These are phyloP conservation scores for Formicarius rufipectus DNA, from an alignment of 2,113 vertebrate species.

Conservation along the genomic window DNA sequence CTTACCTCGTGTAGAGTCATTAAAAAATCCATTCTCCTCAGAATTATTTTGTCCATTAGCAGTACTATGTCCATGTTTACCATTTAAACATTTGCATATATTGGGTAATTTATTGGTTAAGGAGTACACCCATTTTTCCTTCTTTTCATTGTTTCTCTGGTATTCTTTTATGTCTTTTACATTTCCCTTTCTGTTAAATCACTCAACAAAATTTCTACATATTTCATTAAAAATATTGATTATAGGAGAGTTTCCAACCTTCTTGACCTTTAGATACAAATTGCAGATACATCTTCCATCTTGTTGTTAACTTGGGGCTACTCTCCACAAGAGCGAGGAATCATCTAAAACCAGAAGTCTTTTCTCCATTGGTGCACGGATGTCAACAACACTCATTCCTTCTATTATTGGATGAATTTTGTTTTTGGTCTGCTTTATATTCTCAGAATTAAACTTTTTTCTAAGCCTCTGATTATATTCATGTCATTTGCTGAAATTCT, in stretches of 20 bases:
- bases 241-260: background rate
- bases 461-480: background rate
- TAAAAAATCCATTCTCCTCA: background rate
- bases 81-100: background rate
- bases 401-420: background rate
- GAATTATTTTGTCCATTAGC: background rate
- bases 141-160: background rate
- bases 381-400: background rate
- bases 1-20: background rate
- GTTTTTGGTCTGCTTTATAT: background rate
- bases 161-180: background rate
- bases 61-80: background rate
- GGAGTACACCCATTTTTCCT: background rate
- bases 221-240: background rate
- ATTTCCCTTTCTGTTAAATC: background rate
- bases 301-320: background rate
- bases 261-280: background rate
- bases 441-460: background rate
- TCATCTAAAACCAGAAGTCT: background rate
- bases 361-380: background rate
- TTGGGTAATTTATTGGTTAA: background rate
- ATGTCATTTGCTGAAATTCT: background rate
- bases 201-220: background rate
- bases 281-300: background rate
- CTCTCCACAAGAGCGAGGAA: background rate